Base-by-base conservation (phyloP, 2,888 invertebrate species). In the Caenorhabditis becei region DNA sequence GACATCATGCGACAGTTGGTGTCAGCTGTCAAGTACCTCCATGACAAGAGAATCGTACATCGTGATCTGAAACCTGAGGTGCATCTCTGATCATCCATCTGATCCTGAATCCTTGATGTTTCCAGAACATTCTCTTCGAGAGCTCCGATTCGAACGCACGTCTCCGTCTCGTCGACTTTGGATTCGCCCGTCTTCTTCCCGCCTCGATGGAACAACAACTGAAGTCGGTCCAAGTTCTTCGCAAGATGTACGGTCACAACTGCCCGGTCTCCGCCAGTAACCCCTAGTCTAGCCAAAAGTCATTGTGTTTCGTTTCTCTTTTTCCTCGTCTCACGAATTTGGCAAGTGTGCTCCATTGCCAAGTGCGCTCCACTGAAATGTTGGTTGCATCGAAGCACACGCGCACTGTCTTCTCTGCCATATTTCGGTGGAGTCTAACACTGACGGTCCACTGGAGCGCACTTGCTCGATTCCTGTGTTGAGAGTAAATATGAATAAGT, bases 11-110 rank as follows among this genome's bases (percentile, higher is more conserved):
- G 94, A 37, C 89, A 96, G 91, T 93, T 97, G 53, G 95, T 95
- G 0, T 93, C 94, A 18, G 97, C 96, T 61, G 94, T 97, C 23
- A 92, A 94, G 35, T 96, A 95, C 91, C 95, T 97, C 94, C 97
- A 97, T 92, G 93, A 93, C 24, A 93, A 94, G 69, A 94, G 95
- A 18, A 94, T 96, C 54, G 96, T 96, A 67, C 97, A 98, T 91
- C 93, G 97, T 35, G 97, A 97, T 92, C 93, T 98, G 18, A 98
- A 97, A 92, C 97, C 97, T 0, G 97, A 97, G 94, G 95, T 95
- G 10, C n/a, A 67, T 37, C 16, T 2, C 10, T 2, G 14, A 11
- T 23, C 11, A 3, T 53, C 53, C 2, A 53, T 1, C 11, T 26
- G 3, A 32, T 26, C 32, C n/a, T 32, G 18, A 32, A 56, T 24